Conservation (phyloP, 1,140 invertebrate genomes). For the Ips typographus region DNA sequence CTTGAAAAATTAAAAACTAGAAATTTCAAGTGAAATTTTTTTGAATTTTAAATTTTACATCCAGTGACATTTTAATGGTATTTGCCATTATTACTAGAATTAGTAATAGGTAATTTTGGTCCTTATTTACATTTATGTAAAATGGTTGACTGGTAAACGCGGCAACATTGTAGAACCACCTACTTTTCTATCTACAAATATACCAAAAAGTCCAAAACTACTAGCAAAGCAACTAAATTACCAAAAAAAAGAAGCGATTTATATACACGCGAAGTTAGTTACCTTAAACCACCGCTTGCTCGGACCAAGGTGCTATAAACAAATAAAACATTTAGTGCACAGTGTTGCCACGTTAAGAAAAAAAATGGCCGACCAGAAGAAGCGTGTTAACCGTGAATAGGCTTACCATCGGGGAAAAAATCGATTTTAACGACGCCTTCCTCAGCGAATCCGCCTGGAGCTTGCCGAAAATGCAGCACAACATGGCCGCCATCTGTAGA, state of each 20-base stretch:
- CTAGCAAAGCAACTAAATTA: not conserved
- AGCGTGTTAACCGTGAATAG: not conserved
- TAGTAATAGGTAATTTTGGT: too few relatives aligned
- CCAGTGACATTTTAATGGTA: too few relatives aligned
- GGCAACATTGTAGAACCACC: too few relatives aligned
- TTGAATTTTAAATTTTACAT: too few relatives aligned
- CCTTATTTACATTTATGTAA: too few relatives aligned
- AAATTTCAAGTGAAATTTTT: too few relatives aligned
- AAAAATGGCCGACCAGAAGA: not conserved
- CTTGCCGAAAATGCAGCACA: conserved; percentile 81
- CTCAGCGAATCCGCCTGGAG: conserved; percentile 47
- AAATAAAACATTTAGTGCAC: conserved; percentile 13
- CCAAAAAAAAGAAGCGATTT: conserved; percentile 4
- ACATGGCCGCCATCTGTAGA: conserved; percentile 90
- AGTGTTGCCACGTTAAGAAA: too few relatives aligned
- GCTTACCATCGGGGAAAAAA: conserved; percentile 53
- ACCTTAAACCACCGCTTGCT: conserved; percentile 65
- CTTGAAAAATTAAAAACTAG: too few relatives aligned
- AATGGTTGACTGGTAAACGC: too few relatives aligned
- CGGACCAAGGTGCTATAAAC: conserved; percentile 62
- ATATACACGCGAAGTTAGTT: conserved; percentile 45
- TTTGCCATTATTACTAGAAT: too few relatives aligned
- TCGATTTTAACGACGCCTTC: conserved; percentile 49
- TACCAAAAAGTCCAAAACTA: too few relatives aligned
- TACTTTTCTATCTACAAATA: too few relatives aligned